phyloP scores from a whole-genome alignment of 2,113 vertebrate species.

The Saccopteryx leptura region DNA sequence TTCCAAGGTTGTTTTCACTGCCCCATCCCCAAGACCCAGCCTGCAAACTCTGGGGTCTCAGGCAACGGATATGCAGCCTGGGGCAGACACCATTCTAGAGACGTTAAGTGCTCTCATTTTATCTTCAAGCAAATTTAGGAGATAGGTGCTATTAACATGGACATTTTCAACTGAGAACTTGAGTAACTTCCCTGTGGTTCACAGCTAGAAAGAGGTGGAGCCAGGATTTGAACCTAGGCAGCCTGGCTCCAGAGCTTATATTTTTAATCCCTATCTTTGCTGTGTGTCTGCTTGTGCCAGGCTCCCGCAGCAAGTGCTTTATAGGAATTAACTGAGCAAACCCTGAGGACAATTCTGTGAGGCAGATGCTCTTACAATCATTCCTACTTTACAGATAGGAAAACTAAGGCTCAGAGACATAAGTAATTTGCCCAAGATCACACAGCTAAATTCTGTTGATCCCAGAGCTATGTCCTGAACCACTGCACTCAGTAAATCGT shows the following conservation, averaged over 20 bases:
- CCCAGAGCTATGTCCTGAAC: background rate
- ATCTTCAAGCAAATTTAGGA: slow-evolving; percentile 34
- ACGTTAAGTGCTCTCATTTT: background rate
- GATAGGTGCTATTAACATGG: background rate
- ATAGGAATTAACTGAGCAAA: background rate
- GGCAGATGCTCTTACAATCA: background rate
- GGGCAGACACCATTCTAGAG: background rate
- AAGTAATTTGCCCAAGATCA: slow-evolving; percentile 44
- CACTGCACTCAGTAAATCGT: background rate
- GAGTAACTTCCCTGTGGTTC: background rate
- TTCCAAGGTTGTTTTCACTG: background rate
- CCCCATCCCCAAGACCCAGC: background rate
- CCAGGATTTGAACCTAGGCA: slow-evolving; percentile 7
- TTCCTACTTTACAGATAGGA: background rate
- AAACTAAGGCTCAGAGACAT: slow-evolving; percentile 63
- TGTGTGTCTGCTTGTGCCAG: slow-evolving; percentile 24
- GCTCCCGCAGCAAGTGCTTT: background rate
- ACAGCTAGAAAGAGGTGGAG: background rate
- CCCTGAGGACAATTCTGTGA: background rate
- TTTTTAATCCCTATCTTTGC: background rate
- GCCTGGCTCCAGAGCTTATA: background rate
- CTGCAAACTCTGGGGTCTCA: background rate
- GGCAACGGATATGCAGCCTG: background rate
- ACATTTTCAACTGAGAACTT: background rate
- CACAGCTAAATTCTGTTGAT: slow-evolving; percentile 22